A percentile compares a stretch with the other conserved stretches of the same genome.
These are phyloP conservation scores for Trissolcus basalis DNA, from an alignment of 1,140 invertebrate genomes.

Conservation along the genomic window DNA sequence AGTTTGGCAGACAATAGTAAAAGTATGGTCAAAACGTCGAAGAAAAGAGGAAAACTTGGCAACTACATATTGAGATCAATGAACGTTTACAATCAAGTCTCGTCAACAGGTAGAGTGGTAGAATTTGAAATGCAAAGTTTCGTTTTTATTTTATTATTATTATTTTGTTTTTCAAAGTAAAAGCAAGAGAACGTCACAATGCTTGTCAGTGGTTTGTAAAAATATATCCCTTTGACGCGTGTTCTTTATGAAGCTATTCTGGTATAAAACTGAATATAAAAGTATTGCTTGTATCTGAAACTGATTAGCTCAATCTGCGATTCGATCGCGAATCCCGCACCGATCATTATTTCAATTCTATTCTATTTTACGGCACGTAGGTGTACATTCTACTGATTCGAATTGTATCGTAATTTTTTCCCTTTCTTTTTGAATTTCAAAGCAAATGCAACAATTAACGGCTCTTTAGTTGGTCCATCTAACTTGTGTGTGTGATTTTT, in stretches of 20 bases:
- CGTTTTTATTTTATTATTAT: too few species aligned
- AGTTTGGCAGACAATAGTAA: conserved; percentile 10
- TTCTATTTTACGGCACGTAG: conserved; percentile 55
- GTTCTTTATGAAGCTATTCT: conserved; percentile 34
- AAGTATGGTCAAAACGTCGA: neutral
- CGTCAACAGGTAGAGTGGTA: too few species aligned
- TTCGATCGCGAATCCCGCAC: too few species aligned
- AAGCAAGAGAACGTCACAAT: conserved; percentile 24
- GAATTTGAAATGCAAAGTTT: too few species aligned
- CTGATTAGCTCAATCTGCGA: conserved; percentile 27
- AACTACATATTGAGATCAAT: conserved; percentile 5
- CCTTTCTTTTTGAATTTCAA: conserved; percentile 51
- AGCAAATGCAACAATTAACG: conserved; percentile 56
- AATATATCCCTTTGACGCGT: conserved; percentile 25
- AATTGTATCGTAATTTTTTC: conserved; percentile 34
- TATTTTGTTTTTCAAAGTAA: neutral
- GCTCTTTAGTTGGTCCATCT: conserved; percentile 52
- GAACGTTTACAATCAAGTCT: neutral
- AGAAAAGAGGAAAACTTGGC: conserved; percentile 3
- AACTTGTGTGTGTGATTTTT: conserved; percentile 34
- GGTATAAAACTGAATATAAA: conserved; percentile 57
- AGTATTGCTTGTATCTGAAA: conserved; percentile 54
- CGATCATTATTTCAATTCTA: conserved; percentile 22
- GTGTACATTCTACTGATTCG: conserved; percentile 56
- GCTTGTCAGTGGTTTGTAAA: conserved; percentile 24